Evolutionary conservation across 2,113 vertebrate genomes (phyloP).

Genomic region (Triplophysa tibetana): DNA sequence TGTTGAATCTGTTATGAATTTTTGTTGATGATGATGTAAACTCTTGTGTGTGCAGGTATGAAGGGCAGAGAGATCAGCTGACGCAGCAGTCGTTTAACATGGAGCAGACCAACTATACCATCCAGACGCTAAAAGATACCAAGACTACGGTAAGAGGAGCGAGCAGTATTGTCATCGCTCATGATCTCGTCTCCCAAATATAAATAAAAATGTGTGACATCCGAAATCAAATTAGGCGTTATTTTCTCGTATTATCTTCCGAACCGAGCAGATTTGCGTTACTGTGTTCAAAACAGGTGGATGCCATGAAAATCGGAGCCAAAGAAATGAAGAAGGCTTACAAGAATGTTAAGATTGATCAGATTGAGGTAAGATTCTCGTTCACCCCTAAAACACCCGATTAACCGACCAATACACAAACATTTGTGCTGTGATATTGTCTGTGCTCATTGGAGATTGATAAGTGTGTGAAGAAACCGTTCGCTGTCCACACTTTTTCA

Average conservation of each 20-base stretch:
- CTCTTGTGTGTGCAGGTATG: constrained; percentile 82
- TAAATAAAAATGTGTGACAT: no score
- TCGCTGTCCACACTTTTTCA: constrained; percentile 55
- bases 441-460: no score
- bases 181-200: no score
- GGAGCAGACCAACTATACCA: constrained; percentile 99
- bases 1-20: background rate
- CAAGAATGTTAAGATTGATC: constrained; percentile 92
- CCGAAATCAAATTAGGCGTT: no score
- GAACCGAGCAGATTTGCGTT: background rate
- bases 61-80: constrained; percentile 91
- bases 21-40: background rate
- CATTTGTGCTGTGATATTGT: background rate
- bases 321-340: constrained; percentile 99
- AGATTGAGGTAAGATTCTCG: constrained; percentile 85
- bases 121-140: constrained; percentile 94
- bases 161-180: background rate
- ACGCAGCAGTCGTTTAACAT: constrained; percentile 99
- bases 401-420: background rate
- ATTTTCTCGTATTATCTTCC: background rate
- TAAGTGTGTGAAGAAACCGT: background rate
- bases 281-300: constrained; percentile 77
- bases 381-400: background rate
- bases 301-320: constrained; percentile 94
- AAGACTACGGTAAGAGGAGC: constrained; percentile 92